Evolutionary conservation across 2,113 vertebrate genomes (phyloP), one percentile per base, ranked within the genome.

Genomic region (Meles meles): DNA sequence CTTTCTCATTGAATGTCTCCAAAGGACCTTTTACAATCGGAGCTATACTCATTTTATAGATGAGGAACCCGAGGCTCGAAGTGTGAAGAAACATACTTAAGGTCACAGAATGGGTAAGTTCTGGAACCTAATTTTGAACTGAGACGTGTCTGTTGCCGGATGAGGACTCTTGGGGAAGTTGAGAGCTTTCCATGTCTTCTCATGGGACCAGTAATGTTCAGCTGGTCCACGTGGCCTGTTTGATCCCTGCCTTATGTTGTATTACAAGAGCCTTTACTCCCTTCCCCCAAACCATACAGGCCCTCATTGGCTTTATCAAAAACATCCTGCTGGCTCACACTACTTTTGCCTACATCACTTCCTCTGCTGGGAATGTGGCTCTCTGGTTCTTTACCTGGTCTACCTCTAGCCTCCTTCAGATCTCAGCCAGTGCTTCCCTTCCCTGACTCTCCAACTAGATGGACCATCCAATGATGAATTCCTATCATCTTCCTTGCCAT

Each of bases 261-360:
- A 49, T 29, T 14, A 1, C 1, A 5, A 13, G 44, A 92, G 27
- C 29, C 42, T 96, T 52, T 27, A 3, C 5, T 39, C 80, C 69
- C 34, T 76, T 49, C 21, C 20, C 4, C 59, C 23, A 12, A 52
- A 76, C 20, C 44, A 34, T 23, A 9, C 44, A 3, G 57, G 42
- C 61, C 20, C 57, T 34, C 34, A 23, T 1, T 27, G 80, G 29
- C 21, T 49, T 42, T 37, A 29, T 1, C 42, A 25, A 49, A 15
- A 17, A 0, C 31, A 31, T 31, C 59, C 21, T 23, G 13, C 5
- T 18, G 37, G 14, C 42, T 55, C 23, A 25, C 47, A 1, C 7
- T 23, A 11, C 0, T 17, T 83, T 42, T 2, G 17, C 12, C 47
- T 65, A 0, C 5, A 5, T 11, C 29, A 2, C 23, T 17, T 34